Percentiles rank a stretch among this genome's conserved stretches.
These are phyloP conservation scores for Parthenolecanium corni DNA, from an alignment of 2,888 invertebrate species.

Conservation along the genomic window DNA sequence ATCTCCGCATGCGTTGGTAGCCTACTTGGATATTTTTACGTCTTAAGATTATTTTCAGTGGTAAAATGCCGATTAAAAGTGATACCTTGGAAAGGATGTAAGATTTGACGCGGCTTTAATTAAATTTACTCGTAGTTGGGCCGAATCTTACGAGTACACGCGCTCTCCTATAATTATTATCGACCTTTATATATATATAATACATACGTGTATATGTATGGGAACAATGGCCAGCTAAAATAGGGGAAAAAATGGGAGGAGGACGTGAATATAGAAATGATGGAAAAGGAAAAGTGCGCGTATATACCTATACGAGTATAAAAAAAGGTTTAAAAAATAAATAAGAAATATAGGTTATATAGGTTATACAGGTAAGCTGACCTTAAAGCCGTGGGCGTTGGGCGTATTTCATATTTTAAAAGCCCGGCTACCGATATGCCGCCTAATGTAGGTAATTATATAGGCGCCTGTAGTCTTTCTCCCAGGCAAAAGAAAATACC, in stretches of 20 bases:
- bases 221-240: too few species aligned
- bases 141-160: not conserved
- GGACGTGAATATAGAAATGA: too few species aligned
- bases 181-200: not conserved
- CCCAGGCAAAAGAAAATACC: not conserved
- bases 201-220: too few species aligned
- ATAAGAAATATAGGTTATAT: too few species aligned
- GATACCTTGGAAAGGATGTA: too few species aligned
- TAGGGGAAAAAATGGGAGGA: too few species aligned
- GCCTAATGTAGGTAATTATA: constrained; percentile 17
- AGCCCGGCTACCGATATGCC: constrained; percentile 18
- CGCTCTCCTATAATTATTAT: not conserved
- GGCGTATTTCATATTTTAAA: constrained; percentile 24
- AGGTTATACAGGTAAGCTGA: too few species aligned
- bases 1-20: too few species aligned
- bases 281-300: too few species aligned
- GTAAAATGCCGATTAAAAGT: not conserved
- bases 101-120: not conserved
- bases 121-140: not conserved
- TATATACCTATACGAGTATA: too few species aligned
- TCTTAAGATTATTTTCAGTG: not conserved
- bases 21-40: not conserved
- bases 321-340: too few species aligned
- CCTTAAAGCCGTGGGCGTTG: constrained; percentile 13
- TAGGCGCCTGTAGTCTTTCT: constrained; percentile 25